A percentile compares a stretch with the other conserved stretches of the same genome.
Conservation (phyloP, 2,797 vertebrate species). For the Aldrovandia affinis region DNA sequence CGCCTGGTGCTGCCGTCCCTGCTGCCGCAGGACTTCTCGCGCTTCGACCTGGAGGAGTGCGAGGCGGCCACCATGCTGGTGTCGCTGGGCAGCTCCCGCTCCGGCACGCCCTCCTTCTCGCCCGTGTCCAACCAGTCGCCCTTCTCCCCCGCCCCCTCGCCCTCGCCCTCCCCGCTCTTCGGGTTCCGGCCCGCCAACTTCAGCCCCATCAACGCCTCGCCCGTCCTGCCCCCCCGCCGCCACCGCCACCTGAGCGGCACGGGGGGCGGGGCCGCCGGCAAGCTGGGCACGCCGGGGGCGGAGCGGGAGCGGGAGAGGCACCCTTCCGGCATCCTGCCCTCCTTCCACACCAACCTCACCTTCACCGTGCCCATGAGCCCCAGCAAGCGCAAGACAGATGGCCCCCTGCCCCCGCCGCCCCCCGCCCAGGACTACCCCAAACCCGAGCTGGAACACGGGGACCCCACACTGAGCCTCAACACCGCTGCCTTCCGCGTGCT, state of each 20-base stretch:
- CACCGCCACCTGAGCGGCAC: slow-evolving; percentile 86
- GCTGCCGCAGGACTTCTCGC: slow-evolving; percentile 81
- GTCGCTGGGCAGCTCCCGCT: slow-evolving; percentile 89
- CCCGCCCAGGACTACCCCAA: slow-evolving; percentile 77
- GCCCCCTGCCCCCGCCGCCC: slow-evolving; percentile 69
- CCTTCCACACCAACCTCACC: slow-evolving; percentile 84
- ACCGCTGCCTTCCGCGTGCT: slow-evolving; percentile 78
- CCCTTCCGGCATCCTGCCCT: slow-evolving; percentile 76
- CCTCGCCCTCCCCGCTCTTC: slow-evolving; percentile 88
- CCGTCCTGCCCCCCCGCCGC: slow-evolving; percentile 78
- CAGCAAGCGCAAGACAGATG: slow-evolving; percentile 82
- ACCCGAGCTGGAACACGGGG: slow-evolving; percentile 68
- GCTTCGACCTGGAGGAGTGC: slow-evolving; percentile 92
- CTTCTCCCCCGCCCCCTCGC: slow-evolving; percentile 87
- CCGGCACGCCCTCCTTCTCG: slow-evolving; percentile 87
- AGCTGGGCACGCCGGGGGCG: slow-evolving; percentile 70
- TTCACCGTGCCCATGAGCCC: slow-evolving; percentile 92
- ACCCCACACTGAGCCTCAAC: slow-evolving; percentile 65
- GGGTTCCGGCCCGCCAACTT: slow-evolving; percentile 90
- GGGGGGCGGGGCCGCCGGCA: slow-evolving; percentile 61
- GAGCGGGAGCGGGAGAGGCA: slow-evolving; percentile 81
- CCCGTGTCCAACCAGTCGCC: slow-evolving; percentile 91
- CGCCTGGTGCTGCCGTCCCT: slow-evolving; percentile 80
- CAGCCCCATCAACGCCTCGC: slow-evolving; percentile 86
- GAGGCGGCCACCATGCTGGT: slow-evolving; percentile 93